Conservation (phyloP, 2,888 invertebrate species). For the Drosophila meridiana region DNA sequence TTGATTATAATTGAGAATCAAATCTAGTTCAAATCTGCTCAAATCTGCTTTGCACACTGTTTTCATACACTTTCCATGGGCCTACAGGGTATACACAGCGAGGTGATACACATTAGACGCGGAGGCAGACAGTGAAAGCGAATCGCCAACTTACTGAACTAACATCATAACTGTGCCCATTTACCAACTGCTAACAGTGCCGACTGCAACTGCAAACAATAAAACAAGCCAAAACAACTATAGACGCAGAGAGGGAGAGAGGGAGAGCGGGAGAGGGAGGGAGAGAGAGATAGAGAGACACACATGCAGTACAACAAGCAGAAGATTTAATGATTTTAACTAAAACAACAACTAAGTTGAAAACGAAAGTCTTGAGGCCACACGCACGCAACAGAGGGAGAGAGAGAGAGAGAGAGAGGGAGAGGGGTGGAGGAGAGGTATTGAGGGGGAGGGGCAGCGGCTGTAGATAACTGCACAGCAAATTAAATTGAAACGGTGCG, state of each 20-base stretch:
- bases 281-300: neutral
- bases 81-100: slow-evolving; percentile 16
- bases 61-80: neutral
- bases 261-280: neutral
- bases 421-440: neutral
- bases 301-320: slow-evolving; percentile 27
- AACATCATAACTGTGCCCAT: slow-evolving; percentile 50
- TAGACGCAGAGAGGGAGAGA: slow-evolving; percentile 1
- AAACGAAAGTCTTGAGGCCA: slow-evolving; percentile 51
- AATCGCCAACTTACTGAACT: slow-evolving; percentile 36
- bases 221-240: slow-evolving; percentile 19
- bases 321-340: slow-evolving; percentile 56
- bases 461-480: slow-evolving; percentile 41
- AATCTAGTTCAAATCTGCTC: neutral
- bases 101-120: slow-evolving; percentile 14
- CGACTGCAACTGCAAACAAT: slow-evolving; percentile 44
- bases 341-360: slow-evolving; percentile 53
- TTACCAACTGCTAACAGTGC: slow-evolving; percentile 34
- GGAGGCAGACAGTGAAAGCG: slow-evolving; percentile 47
- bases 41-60: too few species aligned
- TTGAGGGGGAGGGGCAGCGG: neutral
- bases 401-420: neutral
- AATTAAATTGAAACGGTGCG: slow-evolving; percentile 47
- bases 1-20: too few species aligned
- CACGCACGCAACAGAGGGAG: slow-evolving; percentile 17